Evolutionary conservation across 2,797 vertebrate genomes (phyloP), one percentile per base, ranked within the genome.

Genomic region (Vipera latastei): DNA sequence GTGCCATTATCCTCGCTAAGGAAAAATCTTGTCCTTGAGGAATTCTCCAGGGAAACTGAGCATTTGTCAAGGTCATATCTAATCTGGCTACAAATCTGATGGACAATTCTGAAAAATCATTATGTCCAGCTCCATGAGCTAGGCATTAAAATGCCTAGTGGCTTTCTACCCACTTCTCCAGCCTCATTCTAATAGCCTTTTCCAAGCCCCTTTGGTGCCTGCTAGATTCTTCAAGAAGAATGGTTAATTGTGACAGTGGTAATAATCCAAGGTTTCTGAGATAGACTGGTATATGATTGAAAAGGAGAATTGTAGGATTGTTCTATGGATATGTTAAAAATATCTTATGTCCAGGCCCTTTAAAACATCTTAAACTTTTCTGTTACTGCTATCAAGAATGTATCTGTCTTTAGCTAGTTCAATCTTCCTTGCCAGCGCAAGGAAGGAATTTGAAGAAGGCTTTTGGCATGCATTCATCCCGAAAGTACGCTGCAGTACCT

Each of bases 381-480:
- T 87, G 8, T 1, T 93, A 95, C 63, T 91, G 89, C 89, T 95
- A 83, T 65, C 93, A 92, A 73, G 83, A 90, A 96, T 94, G 92
- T 0, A 59, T 93, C 86, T 95, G 89, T 90, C 53, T 53, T 53
- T 92, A 89, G 92, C 93, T 90, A 92, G 94, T 95, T 95, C 96
- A 4, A 83, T 96, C 2, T 93, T 91, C 83, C 91, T 95, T 95
- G 56, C 60, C 91, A 94, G 92, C 94, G 94, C 83, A 90, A 92
- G 51, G 96, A 89, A 96, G 93, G 90, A 97, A 97, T 96, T 89
- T 94, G 86, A 91, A 95, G 94, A 93, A 94, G 94, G 89, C 51
- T 94, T 86, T 95, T 97, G 96, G 96, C 95, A 93, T 65, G 91
- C 48, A 92, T 86, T 96, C 96, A 96, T 95, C 53, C 93, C 60